Evolutionary conservation across 2,888 invertebrate species (phyloP), one percentile per base, ranked within the genome.

Genomic region (Rhimphoctona megacephalus): DNA sequence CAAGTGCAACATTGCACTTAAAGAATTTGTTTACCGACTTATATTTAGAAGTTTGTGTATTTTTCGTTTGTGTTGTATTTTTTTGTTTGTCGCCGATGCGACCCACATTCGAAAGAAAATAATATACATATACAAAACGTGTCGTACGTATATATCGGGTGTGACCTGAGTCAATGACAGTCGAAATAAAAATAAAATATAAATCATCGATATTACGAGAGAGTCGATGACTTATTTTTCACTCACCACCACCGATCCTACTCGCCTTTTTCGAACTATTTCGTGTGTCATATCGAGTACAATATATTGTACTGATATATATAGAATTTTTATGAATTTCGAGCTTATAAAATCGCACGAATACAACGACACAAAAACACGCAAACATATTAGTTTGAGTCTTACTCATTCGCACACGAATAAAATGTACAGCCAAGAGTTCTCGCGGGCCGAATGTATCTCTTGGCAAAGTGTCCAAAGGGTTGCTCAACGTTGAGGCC

Each of bases 401-500:
- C 49, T 84, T 74, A 57, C 52, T 66, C 76, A 64, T 57, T 70
- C 36, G 78, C 36, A 80, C 81, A 80, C 79, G 66, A 79, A 85
- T 76, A 81, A 79, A 73, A 87, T 76, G 43, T 25, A 73, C 66
- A n/a, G 52, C 54, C 67, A 43, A 72, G 36, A 66, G 54, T 66
- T 73, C 52, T 49, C 83, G 77, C 49, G 79, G 46, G 82, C 33
- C 80, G 87, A 64, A 76, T 69, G 89, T 86, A 81, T 89, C 88
- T 91, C 86, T 92, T 92, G 93, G 93, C 92, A 92, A 90, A 85
- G 87, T 88, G 85, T 88, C 67, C 54, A 69, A 54, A 78, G 85
- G 85, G 90, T 93, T 93, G 92, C 93, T 87, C 91, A 93, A 93
- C 90, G 87, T 87, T 88, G 66, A 83, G 88, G 88, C 90, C 30